Conservation (phyloP, 2,113 vertebrate species). For the Seriola quinqueradiata region DNA sequence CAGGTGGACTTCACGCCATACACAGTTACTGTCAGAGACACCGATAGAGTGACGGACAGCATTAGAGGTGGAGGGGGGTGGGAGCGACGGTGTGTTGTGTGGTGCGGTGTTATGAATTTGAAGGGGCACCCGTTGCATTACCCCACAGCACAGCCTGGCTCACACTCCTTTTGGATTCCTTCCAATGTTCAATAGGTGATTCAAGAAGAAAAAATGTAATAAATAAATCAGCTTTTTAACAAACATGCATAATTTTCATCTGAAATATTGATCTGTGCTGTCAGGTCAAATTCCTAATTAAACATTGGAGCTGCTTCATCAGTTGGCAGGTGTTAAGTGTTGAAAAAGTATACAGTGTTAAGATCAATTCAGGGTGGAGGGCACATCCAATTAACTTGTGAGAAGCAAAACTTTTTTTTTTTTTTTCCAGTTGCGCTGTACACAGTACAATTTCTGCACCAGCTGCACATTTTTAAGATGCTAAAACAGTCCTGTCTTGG, state of each 20-base stretch:
- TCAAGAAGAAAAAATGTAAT: background rate
- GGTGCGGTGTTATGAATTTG: background rate
- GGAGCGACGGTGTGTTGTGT: background rate
- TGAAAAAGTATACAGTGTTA: constrained; percentile 9
- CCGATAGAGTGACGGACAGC: background rate
- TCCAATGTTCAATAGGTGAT: constrained; percentile 22
- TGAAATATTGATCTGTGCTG: constrained; percentile 61
- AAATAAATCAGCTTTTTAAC: constrained; percentile 20
- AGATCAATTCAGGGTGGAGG: constrained; percentile 21
- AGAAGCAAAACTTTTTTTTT: background rate
- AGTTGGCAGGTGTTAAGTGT: constrained; percentile 42
- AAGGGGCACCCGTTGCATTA: background rate
- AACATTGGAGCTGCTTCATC: constrained; percentile 13
- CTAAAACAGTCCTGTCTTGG: background rate
- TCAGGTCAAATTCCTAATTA: constrained; percentile 50
- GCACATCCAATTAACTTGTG: constrained; percentile 23
- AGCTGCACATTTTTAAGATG: background rate
- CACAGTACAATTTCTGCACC: background rate
- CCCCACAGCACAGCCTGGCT: background rate
- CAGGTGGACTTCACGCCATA: background rate
- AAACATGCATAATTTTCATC: constrained; percentile 42
- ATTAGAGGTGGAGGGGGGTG: background rate
- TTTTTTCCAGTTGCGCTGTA: background rate
- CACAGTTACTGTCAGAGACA: background rate
- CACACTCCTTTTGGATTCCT: background rate